phyloP scores from a whole-genome alignment of 2,113 vertebrate genomes.

The Sander vitreus region DNA sequence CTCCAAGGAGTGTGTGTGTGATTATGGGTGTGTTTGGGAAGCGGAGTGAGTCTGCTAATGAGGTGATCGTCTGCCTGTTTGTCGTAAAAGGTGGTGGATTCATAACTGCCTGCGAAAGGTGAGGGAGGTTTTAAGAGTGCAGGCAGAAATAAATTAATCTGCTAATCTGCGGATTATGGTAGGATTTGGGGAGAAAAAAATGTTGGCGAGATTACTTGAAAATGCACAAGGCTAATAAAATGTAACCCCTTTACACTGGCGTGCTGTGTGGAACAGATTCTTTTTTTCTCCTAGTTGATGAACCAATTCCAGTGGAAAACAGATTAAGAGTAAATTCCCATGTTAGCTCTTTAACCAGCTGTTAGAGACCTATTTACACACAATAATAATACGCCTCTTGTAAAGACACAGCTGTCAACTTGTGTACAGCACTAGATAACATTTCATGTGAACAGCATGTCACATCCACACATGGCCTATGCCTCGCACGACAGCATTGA shows the following conservation, averaged over 20 bases:
- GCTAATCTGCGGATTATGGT: slow-evolving; percentile 81
- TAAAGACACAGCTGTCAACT: slow-evolving; percentile 77
- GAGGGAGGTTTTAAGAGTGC: slow-evolving; percentile 72
- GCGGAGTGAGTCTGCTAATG: slow-evolving; percentile 72
- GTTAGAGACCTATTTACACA: slow-evolving; percentile 78
- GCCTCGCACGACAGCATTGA: slow-evolving; percentile 23
- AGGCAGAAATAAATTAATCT: slow-evolving; percentile 78
- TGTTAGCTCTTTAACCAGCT: slow-evolving; percentile 80
- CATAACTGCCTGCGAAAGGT: slow-evolving; percentile 76
- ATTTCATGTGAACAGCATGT: slow-evolving; percentile 76
- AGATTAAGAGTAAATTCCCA: slow-evolving; percentile 79
- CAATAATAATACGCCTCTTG: slow-evolving; percentile 72
- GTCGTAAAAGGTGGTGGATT: slow-evolving; percentile 75
- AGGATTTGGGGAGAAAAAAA: slow-evolving; percentile 69
- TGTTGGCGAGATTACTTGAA: slow-evolving; percentile 75
- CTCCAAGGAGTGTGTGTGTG: slow-evolving; percentile 65
- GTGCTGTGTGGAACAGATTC: slow-evolving; percentile 46
- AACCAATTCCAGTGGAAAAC: slow-evolving; percentile 78
- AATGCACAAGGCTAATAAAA: slow-evolving; percentile 79
- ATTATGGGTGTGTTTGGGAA: slow-evolving; percentile 43
- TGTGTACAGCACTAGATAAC: slow-evolving; percentile 75
- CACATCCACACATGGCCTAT: slow-evolving; percentile 62
- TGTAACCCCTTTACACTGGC: slow-evolving; percentile 65
- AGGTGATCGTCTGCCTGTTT: slow-evolving; percentile 77
- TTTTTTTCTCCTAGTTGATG: slow-evolving; percentile 54